Evolutionary conservation across 2,888 invertebrate species (phyloP), one percentile per base, ranked within the genome.

Genomic region (Pristionchus fissidentatus): DNA sequence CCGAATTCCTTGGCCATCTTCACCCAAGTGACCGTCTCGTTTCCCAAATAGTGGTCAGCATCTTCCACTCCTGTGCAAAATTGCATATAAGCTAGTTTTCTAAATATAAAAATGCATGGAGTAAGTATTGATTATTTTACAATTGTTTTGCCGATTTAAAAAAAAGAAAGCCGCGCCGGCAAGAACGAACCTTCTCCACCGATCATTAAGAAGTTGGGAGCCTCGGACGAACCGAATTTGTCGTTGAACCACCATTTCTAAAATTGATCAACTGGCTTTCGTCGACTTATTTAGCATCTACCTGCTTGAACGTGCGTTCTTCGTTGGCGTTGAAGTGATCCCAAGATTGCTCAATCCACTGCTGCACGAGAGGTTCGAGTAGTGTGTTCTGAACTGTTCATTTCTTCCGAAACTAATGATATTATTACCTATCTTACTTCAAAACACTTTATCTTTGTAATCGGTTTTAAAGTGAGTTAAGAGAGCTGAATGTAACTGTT

Each of bases 141-240:
- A n/a, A n/a, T n/a, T n/a, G n/a, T n/a, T n/a, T n/a, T 29, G 29
- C 22, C 55, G 4, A n/a, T 97, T 97, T 0, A 55, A 10, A 10
- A 2, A 73, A 1, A 19, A 10, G 13, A 38, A 2, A 55, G 26
- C 1, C 26, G 55, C n/a, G n/a, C 26, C 10, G n/a, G 22, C 55
- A 15, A 73, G 15, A 41, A 7, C n/a, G 3, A 41, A 73, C 73
- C 73, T 94, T 98, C 98, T 5, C 97, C 97, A 0, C 97, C 97
- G 89, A 98, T 96, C 96, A 97, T 96, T 19, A 98, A 93, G 92
- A 98, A 98, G n/a, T 96, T 95, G 0, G 97, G 96, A 0, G 96
- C 96, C n/a, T 41, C 13, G 8, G 22, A 8, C 3, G 81, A 81
- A 29, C 81, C 81, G 66, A 46, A 81, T 13, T 62, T 66, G 32